phyloP scores from a whole-genome alignment of 2,888 invertebrate species.

The Anoncus sp. region DNA sequence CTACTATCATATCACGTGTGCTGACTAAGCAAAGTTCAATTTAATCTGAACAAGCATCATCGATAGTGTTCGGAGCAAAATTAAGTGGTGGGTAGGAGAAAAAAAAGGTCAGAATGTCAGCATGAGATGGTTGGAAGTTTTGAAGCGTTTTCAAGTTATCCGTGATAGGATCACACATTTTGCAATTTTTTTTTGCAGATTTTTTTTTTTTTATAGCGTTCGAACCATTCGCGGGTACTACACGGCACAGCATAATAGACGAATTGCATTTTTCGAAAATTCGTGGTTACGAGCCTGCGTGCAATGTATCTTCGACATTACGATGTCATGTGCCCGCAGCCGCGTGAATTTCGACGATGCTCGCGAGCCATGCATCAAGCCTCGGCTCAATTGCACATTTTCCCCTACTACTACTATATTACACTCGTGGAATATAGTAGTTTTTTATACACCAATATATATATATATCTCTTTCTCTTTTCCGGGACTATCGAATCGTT shows the following conservation, averaged over 20 bases:
- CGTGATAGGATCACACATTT: neutral
- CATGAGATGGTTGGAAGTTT: neutral
- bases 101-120: neutral
- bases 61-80: neutral
- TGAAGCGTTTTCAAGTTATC: constrained; percentile 2
- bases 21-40: constrained; percentile 29
- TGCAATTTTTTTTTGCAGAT: neutral
- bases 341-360: constrained; percentile 51
- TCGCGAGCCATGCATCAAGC: constrained; percentile 69
- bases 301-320: constrained; percentile 60
- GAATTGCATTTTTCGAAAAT: neutral
- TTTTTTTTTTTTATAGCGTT: neutral
- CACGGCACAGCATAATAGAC: neutral
- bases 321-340: constrained; percentile 47
- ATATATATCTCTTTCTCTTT: neutral
- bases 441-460: constrained; percentile 66
- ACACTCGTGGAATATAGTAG: constrained; percentile 59
- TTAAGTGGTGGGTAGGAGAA: neutral
- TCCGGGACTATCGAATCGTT: constrained; percentile 21
- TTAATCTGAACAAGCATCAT: constrained; percentile 10
- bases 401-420: constrained; percentile 66
- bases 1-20: constrained; percentile 15
- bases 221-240: neutral
- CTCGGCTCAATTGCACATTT: constrained; percentile 72
- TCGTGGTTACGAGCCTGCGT: constrained; percentile 7